Evolutionary conservation across 2,113 vertebrate genomes (phyloP).

Genomic region (Heloderma charlesbogerti): DNA sequence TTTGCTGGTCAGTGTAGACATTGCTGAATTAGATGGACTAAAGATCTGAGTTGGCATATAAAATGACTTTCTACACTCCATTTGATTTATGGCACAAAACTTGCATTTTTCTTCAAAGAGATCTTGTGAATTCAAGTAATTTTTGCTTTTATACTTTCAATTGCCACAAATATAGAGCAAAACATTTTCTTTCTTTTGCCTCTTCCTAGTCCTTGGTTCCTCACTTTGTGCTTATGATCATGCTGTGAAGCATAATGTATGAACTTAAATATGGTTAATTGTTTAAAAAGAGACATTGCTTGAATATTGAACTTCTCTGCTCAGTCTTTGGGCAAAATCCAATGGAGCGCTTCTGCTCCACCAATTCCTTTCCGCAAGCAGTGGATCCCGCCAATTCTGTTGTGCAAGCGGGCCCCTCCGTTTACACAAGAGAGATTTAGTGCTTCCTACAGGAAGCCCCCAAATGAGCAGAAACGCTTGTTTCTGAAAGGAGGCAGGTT

Average conservation of each 20-base stretch:
- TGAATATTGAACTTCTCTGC: background rate
- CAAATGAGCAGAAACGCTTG: no score
- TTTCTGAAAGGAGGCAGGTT: no score
- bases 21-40: background rate
- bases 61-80: background rate
- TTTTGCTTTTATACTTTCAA: background rate
- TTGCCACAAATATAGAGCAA: background rate
- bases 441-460: no score
- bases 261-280: background rate
- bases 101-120: background rate
- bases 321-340: background rate
- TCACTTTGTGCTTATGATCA: background rate
- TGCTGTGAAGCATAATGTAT: background rate
- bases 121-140: background rate
- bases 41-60: background rate
- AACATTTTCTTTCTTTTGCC: background rate
- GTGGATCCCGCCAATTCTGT: no score
- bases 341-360: no score
- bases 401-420: no score
- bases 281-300: background rate
- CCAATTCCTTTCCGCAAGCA: no score
- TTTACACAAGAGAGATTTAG: no score
- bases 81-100: background rate
- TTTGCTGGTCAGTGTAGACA: background rate
- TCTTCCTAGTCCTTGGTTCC: background rate